These are phyloP conservation scores for Cryptoprocta ferox DNA, from an alignment of 2,797 vertebrate species.

Conservation along the genomic window DNA sequence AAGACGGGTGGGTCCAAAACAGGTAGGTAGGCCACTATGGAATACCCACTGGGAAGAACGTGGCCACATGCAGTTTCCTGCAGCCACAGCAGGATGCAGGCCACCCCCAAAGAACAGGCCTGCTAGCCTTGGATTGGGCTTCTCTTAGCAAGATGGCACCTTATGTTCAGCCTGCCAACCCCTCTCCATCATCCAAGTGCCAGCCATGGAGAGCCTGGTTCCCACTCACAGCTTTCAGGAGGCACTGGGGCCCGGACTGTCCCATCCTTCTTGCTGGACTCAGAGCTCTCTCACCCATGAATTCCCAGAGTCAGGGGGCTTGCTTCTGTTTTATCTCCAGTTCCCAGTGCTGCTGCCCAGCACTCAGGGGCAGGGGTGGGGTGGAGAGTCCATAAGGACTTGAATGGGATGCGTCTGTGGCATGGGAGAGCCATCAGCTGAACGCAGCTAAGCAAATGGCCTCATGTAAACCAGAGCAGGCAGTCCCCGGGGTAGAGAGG, in stretches of 20 bases:
- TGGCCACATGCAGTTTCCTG: neutral
- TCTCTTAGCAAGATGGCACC: neutral
- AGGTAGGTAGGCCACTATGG: too few species aligned
- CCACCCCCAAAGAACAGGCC: neutral
- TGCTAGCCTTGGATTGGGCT: neutral
- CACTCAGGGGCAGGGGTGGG: neutral
- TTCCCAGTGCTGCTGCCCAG: neutral
- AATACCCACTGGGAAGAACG: neutral
- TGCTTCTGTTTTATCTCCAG: neutral
- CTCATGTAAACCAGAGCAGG: too few species aligned
- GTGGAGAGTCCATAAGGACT: neutral
- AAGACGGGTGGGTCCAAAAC: neutral
- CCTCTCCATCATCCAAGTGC: neutral
- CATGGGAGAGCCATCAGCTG: accelerated
- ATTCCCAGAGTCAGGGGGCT: neutral
- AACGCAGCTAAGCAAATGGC: neutral
- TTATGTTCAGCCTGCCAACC: neutral
- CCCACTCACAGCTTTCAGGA: neutral
- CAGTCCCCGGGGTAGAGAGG: neutral
- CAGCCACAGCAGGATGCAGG: neutral
- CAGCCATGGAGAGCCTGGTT: neutral
- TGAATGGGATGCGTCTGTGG: accelerated
- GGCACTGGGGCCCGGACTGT: neutral
- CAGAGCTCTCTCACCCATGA: neutral
- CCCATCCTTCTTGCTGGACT: neutral